Evolutionary conservation across 1,140 invertebrate genomes (phyloP).

Genomic region (Bombus sylvicola): DNA sequence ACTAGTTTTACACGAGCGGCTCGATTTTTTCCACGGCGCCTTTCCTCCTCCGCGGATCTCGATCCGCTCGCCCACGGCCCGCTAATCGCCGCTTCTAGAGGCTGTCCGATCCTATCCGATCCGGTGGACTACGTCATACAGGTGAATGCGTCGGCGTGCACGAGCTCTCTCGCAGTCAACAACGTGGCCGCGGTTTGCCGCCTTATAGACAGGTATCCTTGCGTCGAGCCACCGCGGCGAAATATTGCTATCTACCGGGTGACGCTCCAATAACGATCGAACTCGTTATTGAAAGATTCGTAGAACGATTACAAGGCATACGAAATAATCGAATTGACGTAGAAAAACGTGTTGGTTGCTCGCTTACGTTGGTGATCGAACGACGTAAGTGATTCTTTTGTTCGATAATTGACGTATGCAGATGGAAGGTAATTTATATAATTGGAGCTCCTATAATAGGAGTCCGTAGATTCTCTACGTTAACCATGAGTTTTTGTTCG

Average conservation of each 20-base stretch:
- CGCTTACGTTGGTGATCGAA: not conserved
- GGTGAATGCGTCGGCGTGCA: constrained; percentile 76
- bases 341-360: not conserved
- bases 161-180: constrained; percentile 64
- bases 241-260: constrained; percentile 61
- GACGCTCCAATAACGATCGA: not conserved
- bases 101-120: constrained; percentile 67
- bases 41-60: constrained; percentile 65
- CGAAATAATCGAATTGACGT: no score
- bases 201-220: constrained; percentile 69
- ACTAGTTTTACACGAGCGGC: constrained; percentile 58
- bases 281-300: not conserved
- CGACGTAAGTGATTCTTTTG: not conserved
- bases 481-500: no score
- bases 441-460: no score
- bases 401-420: not conserved
- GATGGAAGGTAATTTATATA: no score
- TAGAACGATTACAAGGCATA: not conserved
- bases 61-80: constrained; percentile 63
- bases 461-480: no score
- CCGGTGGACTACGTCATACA: constrained; percentile 76
- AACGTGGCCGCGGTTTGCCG: constrained; percentile 63
- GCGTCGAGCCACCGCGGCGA: constrained; percentile 45
- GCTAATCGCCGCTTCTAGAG: constrained; percentile 61
- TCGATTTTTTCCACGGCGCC: constrained; percentile 64